Evolutionary conservation across 1,140 invertebrate genomes (phyloP).

Genomic region (Drosophila guanche): DNA sequence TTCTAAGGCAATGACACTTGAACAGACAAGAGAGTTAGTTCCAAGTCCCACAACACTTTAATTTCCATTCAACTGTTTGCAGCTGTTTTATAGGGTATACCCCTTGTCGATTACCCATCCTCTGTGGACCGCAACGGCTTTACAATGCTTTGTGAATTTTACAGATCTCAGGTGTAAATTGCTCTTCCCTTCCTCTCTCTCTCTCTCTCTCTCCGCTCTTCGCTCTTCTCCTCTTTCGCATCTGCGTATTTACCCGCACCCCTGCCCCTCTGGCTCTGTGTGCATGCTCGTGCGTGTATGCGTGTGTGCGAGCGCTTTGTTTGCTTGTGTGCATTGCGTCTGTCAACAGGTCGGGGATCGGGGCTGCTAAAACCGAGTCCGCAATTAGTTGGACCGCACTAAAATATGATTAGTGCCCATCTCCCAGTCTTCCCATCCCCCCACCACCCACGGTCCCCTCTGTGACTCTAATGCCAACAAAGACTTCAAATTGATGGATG

Average conservation of each 20-base stretch:
- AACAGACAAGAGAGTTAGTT: not conserved
- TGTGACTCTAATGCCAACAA: not conserved
- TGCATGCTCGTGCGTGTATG: constrained; percentile 13
- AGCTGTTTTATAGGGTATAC: constrained; percentile 25
- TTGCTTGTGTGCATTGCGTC: constrained; percentile 9
- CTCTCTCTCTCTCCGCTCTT: too few species aligned
- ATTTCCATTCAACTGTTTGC: too few species aligned
- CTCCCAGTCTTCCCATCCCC: not conserved
- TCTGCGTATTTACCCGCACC: constrained; percentile 32
- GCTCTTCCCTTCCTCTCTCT: constrained; percentile 28
- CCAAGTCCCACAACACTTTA: not conserved
- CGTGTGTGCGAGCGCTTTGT: constrained; percentile 4
- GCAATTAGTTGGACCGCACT: constrained; percentile 71
- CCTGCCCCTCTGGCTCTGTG: constrained; percentile 6
- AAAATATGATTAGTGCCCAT: constrained; percentile 72
- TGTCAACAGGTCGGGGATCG: constrained; percentile 35
- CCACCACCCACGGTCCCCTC: not conserved
- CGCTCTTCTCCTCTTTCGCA: not conserved
- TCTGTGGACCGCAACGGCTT: not conserved
- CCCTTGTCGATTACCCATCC: constrained; percentile 3
- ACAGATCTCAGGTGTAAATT: constrained; percentile 71
- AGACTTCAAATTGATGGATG: too few species aligned
- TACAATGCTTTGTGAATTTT: constrained; percentile 54
- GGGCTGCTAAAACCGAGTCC: constrained; percentile 28
- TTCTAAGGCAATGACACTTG: not conserved